Base-by-base conservation (phyloP, 1,140 invertebrate genomes). In the Musca domestica region DNA sequence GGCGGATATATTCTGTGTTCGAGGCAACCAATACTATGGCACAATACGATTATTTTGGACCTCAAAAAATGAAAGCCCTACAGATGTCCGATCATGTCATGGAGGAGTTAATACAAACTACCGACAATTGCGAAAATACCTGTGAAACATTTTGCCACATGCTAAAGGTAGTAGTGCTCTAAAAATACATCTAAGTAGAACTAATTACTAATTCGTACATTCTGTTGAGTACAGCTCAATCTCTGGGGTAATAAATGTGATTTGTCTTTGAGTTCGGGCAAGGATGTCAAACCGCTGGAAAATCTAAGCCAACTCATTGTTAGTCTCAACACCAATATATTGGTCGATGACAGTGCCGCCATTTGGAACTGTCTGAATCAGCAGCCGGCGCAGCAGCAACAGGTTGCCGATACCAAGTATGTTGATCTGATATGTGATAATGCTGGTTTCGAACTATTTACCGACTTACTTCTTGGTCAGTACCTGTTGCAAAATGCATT, bases 381-480 rank as follows among this genome's bases (percentile, higher is more conserved):
- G 46, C 17, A 46, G 23, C 30, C 17, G 46, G 23, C 27, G 34
- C 10, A 10, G 34, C 10, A 2, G 34, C 4, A 41, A 12, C 4
- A 41, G 34, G 12, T 68, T 14, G 10, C 22, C 12, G 19, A 2
- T 66, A 72, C 69, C 75, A 48, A 49, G 74, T 25, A 75, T 83
- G 72, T 85, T 56, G 95, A 96, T 81, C 89, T 98, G 67, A 85
- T 99, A 5, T 84, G 94, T 30, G 98, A 99, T 81, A 99, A 99
- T 84, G 85, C 95, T 41, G 96, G 95, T 0, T 95, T 96, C 80
- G 98, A 99, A 84, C 72, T 99, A 5, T 91, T 96, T 71, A 89
- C 90, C 2, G 98, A 99, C 82, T 83, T 99, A 0, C 93, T 93
- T 78, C 78, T 99, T 7, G 92, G 92, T 10, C 89, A 92, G 72